phyloP scores from a whole-genome alignment of 2,888 invertebrate species.

The Lampropteryx suffumata region DNA sequence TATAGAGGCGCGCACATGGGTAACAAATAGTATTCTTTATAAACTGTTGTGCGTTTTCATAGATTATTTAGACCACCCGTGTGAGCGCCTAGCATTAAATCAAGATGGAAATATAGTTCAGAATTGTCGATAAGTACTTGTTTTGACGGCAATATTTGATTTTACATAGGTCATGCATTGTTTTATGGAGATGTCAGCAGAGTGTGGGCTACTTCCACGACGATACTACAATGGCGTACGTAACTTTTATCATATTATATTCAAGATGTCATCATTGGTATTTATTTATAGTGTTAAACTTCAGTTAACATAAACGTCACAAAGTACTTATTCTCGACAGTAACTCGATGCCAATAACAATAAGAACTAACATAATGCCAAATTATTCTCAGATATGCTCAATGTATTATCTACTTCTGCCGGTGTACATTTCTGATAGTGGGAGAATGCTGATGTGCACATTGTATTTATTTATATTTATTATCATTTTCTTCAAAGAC shows the following conservation, averaged over 20 bases:
- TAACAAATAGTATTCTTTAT: too few relatives aligned
- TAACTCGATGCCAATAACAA: constrained; percentile 42
- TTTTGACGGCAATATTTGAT: too few relatives aligned
- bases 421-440: constrained; percentile 43
- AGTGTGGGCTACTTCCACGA: constrained; percentile 49
- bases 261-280: constrained; percentile 42
- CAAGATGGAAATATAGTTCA: too few relatives aligned
- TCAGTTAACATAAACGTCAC: constrained; percentile 55
- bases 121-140: too few relatives aligned
- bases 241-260: constrained; percentile 50
- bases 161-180: too few relatives aligned
- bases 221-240: constrained; percentile 68
- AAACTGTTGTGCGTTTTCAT: too few relatives aligned
- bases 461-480: constrained; percentile 68
- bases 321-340: constrained; percentile 56
- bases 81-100: too few relatives aligned
- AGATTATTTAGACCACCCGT: too few relatives aligned
- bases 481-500: constrained; percentile 60
- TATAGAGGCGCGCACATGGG: too few relatives aligned
- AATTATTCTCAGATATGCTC: constrained; percentile 63
- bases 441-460: constrained; percentile 58
- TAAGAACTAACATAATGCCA: constrained; percentile 54
- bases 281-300: constrained; percentile 48
- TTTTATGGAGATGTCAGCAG: constrained; percentile 43
- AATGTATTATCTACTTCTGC: constrained; percentile 49